Evolutionary conservation across 2,888 invertebrate genomes (phyloP).

Genomic region (Linyphia triangularis): DNA sequence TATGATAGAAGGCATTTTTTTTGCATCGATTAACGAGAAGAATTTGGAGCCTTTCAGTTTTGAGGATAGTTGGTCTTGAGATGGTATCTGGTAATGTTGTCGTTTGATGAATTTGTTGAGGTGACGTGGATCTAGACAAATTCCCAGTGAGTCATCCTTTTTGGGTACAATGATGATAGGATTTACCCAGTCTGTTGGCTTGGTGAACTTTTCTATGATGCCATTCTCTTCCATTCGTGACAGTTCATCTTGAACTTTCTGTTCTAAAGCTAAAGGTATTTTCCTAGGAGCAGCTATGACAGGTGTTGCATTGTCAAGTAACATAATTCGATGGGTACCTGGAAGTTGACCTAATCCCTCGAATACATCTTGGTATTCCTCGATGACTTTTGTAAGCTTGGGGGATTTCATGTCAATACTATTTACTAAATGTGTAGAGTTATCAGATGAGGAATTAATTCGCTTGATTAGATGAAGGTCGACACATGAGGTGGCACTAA

Average conservation of each 20-base stretch:
- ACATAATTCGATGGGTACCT: slow-evolving; percentile 9
- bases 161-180: slow-evolving; percentile 78
- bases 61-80: slow-evolving; percentile 77
- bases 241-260: slow-evolving; percentile 15
- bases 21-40: slow-evolving; percentile 78
- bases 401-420: no score
- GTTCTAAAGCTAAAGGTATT: slow-evolving; percentile 20
- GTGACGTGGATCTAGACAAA: slow-evolving; percentile 79
- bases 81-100: slow-evolving; percentile 78
- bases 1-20: slow-evolving; percentile 78
- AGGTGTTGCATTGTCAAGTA: slow-evolving; percentile 4
- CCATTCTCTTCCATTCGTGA: slow-evolving; percentile 6
- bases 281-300: slow-evolving; percentile 13
- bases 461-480: background rate
- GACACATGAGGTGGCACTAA: background rate
- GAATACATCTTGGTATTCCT: slow-evolving; percentile 10
- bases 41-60: slow-evolving; percentile 76
- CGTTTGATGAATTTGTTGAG: slow-evolving; percentile 77
- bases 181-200: slow-evolving; percentile 15
- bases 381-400: background rate
- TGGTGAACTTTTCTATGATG: slow-evolving; percentile 26
- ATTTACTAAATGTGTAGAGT: no score
- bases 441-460: no score
- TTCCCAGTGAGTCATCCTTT: slow-evolving; percentile 76
- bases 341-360: background rate